phyloP scores from a whole-genome alignment of 2,113 vertebrate species.

The Penelope pileata region DNA sequence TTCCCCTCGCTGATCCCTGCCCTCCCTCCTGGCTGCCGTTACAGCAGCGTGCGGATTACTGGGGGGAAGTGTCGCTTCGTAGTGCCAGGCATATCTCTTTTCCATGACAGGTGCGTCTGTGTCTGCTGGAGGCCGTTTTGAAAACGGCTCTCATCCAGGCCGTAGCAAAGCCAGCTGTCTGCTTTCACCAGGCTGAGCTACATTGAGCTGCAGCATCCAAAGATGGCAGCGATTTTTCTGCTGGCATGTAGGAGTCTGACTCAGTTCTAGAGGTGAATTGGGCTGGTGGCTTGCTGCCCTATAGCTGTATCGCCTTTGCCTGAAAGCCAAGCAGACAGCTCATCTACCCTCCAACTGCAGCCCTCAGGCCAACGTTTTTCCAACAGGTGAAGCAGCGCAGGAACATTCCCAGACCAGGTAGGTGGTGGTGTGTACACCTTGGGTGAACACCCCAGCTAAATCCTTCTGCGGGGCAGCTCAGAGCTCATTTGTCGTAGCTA shows the following conservation, averaged over 20 bases:
- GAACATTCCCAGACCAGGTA: fast-evolving
- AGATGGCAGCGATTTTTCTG: conserved; percentile 20
- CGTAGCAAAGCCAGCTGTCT: background rate
- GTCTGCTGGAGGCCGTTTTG: background rate
- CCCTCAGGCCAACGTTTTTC: background rate
- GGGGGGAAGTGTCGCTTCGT: background rate
- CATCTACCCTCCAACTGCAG: background rate
- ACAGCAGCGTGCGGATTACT: background rate
- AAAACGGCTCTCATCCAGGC: background rate
- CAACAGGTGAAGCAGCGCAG: background rate
- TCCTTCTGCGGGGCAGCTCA: background rate
- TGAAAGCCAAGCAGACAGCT: background rate
- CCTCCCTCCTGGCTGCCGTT: background rate
- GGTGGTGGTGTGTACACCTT: background rate
- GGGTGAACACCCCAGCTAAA: background rate
- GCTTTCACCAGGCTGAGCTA: background rate
- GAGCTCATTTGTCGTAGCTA: too few species aligned
- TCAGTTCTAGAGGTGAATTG: background rate
- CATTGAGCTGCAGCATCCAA: background rate
- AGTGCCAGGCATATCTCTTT: background rate
- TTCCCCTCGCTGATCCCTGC: background rate
- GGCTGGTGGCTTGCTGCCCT: background rate
- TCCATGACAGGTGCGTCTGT: background rate
- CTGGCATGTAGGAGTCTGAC: background rate
- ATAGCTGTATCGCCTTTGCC: too few species aligned